Evolutionary conservation across 2,888 invertebrate species (phyloP).

Genomic region (Sabellastarte sp.): DNA sequence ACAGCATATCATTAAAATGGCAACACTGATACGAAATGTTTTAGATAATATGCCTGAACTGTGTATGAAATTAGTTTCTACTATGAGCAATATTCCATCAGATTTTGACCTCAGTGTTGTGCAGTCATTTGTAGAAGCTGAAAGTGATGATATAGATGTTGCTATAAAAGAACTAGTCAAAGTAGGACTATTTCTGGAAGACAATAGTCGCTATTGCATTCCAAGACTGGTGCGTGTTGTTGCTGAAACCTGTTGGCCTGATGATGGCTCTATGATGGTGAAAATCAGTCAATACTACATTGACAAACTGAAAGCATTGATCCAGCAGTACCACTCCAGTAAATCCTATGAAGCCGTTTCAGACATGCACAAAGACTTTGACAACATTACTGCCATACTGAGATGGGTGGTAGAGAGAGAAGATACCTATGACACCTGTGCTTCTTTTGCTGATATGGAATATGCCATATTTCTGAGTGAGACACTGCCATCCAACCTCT

Average conservation of each 20-base stretch:
- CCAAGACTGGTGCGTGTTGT: not conserved
- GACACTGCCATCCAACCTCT: conserved; percentile 3
- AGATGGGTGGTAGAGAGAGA: conserved; percentile 12
- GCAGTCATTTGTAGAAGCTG: not conserved
- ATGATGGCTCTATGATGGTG: not conserved
- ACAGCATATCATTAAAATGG: not conserved
- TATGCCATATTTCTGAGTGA: conserved; percentile 12
- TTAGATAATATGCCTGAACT: not conserved
- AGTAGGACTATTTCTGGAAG: not conserved
- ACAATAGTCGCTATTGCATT: not conserved
- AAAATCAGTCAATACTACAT: not conserved
- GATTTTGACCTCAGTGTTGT: not conserved
- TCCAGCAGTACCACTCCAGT: conserved; percentile 5
- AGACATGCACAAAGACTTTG: conserved; percentile 9
- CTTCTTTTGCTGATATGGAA: conserved; percentile 1
- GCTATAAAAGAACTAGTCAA: not conserved
- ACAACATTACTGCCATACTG: conserved; percentile 15
- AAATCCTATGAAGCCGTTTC: conserved; percentile 10
- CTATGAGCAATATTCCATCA: not conserved
- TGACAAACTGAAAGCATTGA: not conserved
- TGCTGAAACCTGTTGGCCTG: not conserved
- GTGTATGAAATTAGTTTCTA: not conserved
- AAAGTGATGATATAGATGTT: not conserved
- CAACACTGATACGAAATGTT: not conserved
- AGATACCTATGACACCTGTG: conserved; percentile 10